Evolutionary conservation across 2,113 vertebrate species (phyloP).

Genomic region (Marmota monax): DNA sequence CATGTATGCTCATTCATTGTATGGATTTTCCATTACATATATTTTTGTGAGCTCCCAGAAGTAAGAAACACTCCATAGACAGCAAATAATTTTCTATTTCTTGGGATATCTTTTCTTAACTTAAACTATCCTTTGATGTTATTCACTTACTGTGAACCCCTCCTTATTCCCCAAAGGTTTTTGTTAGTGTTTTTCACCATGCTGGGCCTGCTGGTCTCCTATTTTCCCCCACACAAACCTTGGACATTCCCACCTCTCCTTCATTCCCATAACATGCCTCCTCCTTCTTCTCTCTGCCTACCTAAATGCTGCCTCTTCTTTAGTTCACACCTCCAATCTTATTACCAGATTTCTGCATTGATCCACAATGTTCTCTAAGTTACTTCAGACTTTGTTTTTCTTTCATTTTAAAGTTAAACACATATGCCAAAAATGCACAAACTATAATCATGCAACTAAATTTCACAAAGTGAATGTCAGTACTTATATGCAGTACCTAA

Average conservation of each 20-base stretch:
- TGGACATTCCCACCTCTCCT: fast-evolving
- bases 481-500: not conserved
- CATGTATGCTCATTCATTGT: not conserved
- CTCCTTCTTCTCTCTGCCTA: not conserved
- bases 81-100: not conserved
- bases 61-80: not conserved
- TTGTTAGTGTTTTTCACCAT: not conserved
- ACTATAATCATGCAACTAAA: not conserved
- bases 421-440: not conserved
- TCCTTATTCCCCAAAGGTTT: not conserved
- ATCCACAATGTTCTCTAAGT: not conserved
- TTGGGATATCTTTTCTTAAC: not conserved
- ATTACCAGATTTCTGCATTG: not conserved
- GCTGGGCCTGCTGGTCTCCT: not conserved
- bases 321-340: not conserved
- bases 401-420: not conserved
- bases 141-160: not conserved
- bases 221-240: not conserved
- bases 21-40: not conserved
- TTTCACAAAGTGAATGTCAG: not conserved
- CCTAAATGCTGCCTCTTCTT: not conserved
- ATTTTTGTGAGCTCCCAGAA: not conserved
- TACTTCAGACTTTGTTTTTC: not conserved
- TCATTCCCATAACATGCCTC: not conserved
- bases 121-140: not conserved